phyloP scores from a whole-genome alignment of 2,113 vertebrate genomes.

The Lampris incognitus region DNA sequence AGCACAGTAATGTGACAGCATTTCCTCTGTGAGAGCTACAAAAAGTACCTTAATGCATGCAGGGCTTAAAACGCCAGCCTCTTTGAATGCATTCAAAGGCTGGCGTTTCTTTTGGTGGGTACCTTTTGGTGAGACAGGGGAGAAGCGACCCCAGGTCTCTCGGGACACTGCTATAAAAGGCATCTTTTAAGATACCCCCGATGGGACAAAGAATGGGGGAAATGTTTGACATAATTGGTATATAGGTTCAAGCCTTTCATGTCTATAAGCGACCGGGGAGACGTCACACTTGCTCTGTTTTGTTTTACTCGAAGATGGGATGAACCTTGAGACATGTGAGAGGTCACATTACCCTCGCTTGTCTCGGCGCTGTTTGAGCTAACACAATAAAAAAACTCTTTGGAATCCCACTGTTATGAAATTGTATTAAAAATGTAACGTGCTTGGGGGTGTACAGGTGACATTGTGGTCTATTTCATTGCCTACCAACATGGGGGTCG shows the following conservation, averaged over 20 bases:
- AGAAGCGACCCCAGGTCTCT: conserved; percentile 3
- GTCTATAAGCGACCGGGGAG: conserved; percentile 42
- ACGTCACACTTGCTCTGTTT: conserved; percentile 41
- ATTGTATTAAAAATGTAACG: conserved; percentile 47
- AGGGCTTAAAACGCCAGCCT: conserved; percentile 46
- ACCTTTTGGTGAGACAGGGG: conserved; percentile 47
- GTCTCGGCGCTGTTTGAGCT: conserved; percentile 38
- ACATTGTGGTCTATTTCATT: too few relatives aligned
- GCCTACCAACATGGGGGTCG: too few relatives aligned
- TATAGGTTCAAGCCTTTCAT: conserved; percentile 50
- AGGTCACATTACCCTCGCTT: conserved; percentile 25
- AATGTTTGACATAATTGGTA: conserved; percentile 46
- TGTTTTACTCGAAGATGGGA: conserved; percentile 34
- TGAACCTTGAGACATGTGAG: conserved; percentile 36
- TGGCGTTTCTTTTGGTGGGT: conserved; percentile 50
- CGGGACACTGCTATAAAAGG: conserved; percentile 31
- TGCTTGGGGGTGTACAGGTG: too few relatives aligned
- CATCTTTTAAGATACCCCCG: conserved; percentile 48
- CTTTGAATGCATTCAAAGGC: conserved; percentile 67
- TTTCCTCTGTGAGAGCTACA: conserved; percentile 59
- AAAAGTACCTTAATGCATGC: conserved; percentile 74
- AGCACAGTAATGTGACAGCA: conserved; percentile 80
- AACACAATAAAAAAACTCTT: conserved; percentile 46
- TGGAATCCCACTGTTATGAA: conserved; percentile 38
- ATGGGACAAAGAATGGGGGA: conserved; percentile 31